These are phyloP conservation scores for Micrastur ruficollis DNA, from an alignment of 2,797 vertebrate species.

Conservation along the genomic window DNA sequence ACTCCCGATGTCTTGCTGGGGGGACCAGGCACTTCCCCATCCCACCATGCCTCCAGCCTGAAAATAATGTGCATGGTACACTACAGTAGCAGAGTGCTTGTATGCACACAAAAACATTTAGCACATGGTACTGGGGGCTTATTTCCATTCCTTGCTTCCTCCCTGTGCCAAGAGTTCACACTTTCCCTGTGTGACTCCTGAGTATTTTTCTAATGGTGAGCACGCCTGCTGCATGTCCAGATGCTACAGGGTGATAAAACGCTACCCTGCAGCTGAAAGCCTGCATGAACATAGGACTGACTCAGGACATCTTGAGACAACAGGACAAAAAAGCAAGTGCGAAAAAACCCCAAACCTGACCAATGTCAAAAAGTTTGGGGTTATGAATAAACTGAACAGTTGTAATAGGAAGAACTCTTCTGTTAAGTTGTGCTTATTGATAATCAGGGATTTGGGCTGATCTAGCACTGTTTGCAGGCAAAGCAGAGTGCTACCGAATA, in stretches of 20 bases:
- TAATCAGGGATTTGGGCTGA: neutral
- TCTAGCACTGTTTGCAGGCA: neutral
- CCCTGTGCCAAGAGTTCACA: accelerated
- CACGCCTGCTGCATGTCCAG: neutral
- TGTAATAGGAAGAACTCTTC: neutral
- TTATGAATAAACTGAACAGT: neutral
- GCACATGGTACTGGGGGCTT: neutral
- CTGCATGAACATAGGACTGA: neutral
- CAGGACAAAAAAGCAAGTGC: neutral
- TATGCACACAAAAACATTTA: neutral
- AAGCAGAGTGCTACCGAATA: neutral
- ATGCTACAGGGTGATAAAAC: neutral
- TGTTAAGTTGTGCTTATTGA: neutral
- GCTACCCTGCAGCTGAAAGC: neutral
- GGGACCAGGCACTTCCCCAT: neutral
- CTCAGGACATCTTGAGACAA: neutral
- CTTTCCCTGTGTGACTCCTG: neutral
- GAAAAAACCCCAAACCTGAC: neutral
- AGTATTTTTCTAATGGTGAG: neutral
- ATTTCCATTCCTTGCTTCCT: neutral
- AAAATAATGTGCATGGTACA: neutral
- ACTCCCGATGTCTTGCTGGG: neutral
- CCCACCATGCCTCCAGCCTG: neutral
- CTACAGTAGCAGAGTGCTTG: neutral
- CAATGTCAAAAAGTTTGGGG: neutral